Conservation (phyloP, 2,113 vertebrate species). For the Cavia porcellus region DNA sequence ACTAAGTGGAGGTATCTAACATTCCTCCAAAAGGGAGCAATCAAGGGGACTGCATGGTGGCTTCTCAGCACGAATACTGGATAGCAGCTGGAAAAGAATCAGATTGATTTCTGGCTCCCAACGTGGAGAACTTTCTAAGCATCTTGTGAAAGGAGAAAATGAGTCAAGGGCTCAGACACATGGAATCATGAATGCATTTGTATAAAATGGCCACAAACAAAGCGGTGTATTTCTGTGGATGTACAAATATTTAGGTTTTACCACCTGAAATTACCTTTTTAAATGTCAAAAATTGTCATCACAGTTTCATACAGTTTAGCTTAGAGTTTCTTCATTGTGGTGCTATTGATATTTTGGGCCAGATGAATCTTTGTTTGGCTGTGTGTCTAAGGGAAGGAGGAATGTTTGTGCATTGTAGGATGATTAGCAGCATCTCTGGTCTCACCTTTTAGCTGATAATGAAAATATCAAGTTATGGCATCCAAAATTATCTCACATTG, state of each 20-base stretch:
- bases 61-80: background rate
- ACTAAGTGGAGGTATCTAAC: background rate
- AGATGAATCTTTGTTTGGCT: background rate
- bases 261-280: background rate
- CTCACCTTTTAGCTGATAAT: background rate
- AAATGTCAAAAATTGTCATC: background rate
- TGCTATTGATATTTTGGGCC: background rate
- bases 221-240: background rate
- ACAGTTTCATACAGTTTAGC: background rate
- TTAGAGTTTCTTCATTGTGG: background rate
- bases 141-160: background rate
- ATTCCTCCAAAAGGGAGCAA: background rate
- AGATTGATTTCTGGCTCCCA: background rate
- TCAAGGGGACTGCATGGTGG: background rate
- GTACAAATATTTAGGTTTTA: background rate
- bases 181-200: background rate
- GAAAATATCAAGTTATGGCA: background rate
- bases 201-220: constrained; percentile 28
- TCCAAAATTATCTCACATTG: background rate
- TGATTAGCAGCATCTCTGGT: background rate
- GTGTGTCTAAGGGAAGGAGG: background rate
- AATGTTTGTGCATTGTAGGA: background rate
- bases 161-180: background rate
- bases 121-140: background rate
- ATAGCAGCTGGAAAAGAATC: background rate